Conservation (phyloP, 1,140 invertebrate species). For the Elysia chlorotica region DNA sequence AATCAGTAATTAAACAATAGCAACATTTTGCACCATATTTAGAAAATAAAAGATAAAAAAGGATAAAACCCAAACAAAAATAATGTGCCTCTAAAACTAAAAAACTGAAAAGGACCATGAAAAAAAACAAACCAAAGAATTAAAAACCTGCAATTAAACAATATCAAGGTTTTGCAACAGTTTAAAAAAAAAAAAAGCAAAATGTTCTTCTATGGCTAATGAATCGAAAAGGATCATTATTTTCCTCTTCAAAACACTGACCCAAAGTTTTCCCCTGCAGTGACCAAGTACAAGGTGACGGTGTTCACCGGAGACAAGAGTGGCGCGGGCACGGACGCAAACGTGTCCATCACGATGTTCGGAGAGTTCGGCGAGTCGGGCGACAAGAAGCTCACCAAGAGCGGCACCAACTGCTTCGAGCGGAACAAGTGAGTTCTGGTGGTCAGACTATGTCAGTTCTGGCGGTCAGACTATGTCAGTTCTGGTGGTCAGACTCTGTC, state of each 20-base stretch:
- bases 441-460: neutral
- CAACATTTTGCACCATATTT: too few relatives aligned
- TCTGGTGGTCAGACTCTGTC: too few relatives aligned
- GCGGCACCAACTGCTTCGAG: conserved; percentile 50
- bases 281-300: conserved; percentile 59
- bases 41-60: too few relatives aligned
- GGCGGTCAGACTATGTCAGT: too few relatives aligned
- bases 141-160: too few relatives aligned
- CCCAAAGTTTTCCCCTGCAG: conserved; percentile 38
- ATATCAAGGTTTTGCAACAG: too few relatives aligned
- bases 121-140: too few relatives aligned
- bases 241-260: too few relatives aligned
- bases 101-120: too few relatives aligned
- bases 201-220: neutral
- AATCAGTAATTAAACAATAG: too few relatives aligned
- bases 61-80: too few relatives aligned
- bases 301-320: conserved; percentile 62
- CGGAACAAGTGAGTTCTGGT: conserved; percentile 51
- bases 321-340: conserved; percentile 63
- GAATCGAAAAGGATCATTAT: neutral
- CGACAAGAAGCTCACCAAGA: conserved; percentile 42
- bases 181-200: neutral
- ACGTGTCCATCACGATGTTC: conserved; percentile 61
- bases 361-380: conserved; percentile 63
- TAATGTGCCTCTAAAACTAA: too few relatives aligned